These are phyloP conservation scores for Drosophila maculinotata DNA, from an alignment of 2,888 invertebrate species.

Conservation along the genomic window DNA sequence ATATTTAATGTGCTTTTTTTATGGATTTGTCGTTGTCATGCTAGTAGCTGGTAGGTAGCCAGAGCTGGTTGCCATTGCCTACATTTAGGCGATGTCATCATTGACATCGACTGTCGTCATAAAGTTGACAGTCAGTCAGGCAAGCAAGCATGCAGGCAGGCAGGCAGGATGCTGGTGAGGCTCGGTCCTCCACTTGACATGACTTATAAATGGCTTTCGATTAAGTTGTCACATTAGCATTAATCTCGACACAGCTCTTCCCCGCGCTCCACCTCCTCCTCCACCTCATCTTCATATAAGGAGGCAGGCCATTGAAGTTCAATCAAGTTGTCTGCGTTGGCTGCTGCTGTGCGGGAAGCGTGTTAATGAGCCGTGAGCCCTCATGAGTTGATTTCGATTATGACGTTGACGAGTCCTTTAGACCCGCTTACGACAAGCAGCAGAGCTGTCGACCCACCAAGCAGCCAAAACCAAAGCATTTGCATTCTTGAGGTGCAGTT, in stretches of 20 bases:
- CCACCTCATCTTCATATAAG: background rate
- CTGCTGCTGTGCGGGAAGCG: slow-evolving; percentile 31
- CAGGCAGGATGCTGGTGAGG: slow-evolving; percentile 13
- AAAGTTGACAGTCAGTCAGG: slow-evolving; percentile 33
- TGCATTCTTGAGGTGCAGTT: slow-evolving; percentile 38
- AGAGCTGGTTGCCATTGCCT: slow-evolving; percentile 4
- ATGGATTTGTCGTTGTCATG: slow-evolving; percentile 74
- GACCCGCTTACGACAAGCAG: background rate
- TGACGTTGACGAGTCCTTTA: slow-evolving; percentile 36
- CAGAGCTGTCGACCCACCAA: background rate
- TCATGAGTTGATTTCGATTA: slow-evolving; percentile 57
- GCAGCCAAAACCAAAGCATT: slow-evolving; percentile 3
- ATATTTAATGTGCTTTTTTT: slow-evolving; percentile 76
- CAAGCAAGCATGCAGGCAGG: slow-evolving; percentile 4
- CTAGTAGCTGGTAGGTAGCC: slow-evolving; percentile 9
- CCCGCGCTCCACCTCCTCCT: background rate
- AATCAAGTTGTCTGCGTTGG: slow-evolving; percentile 68
- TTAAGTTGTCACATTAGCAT: slow-evolving; percentile 81
- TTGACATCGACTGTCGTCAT: slow-evolving; percentile 52
- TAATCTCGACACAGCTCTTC: slow-evolving; percentile 60
- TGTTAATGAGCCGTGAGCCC: slow-evolving; percentile 70
- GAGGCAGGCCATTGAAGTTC: slow-evolving; percentile 60
- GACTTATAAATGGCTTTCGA: slow-evolving; percentile 80
- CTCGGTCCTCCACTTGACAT: slow-evolving; percentile 63
- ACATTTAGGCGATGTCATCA: slow-evolving; percentile 62